These are phyloP conservation scores for Phyllotreta striolata DNA, from an alignment of 2,888 invertebrate genomes.

Conservation along the genomic window DNA sequence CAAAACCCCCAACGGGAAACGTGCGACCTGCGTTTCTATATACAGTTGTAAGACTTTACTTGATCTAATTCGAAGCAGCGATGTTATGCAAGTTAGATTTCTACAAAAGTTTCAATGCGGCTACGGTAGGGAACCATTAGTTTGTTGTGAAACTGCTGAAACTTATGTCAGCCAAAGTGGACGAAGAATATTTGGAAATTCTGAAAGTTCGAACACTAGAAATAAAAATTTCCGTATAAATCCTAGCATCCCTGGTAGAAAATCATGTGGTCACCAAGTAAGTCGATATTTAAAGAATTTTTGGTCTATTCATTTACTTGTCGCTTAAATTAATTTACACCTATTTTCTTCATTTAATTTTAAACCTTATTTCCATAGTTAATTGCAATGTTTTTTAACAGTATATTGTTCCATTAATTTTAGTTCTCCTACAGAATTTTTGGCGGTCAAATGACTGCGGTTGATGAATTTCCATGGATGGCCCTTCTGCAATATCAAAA, in stretches of 20 bases:
- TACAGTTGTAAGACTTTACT: conserved; percentile 62
- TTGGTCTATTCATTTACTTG: too few species aligned
- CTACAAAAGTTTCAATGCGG: conserved; percentile 67
- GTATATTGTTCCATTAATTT: not conserved
- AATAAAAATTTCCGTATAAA: conserved; percentile 29
- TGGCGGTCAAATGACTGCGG: conserved; percentile 56
- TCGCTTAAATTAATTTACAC: not conserved
- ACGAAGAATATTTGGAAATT: conserved; percentile 18
- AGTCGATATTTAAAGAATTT: too few species aligned
- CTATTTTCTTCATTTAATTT: too few species aligned
- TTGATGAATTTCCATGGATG: conserved; percentile 66
- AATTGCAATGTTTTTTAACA: too few species aligned
- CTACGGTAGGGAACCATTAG: conserved; percentile 55
- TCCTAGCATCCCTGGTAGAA: conserved; percentile 46
- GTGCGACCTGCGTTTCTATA: conserved; percentile 63
- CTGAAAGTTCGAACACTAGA: not conserved
- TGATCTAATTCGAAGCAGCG: conserved; percentile 55
- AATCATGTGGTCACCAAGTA: conserved; percentile 53
- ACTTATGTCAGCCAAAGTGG: conserved; percentile 35
- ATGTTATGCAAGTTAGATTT: conserved; percentile 54
- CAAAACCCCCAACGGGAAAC: conserved; percentile 61
- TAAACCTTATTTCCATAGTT: too few species aligned
- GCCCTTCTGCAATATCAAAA: conserved; percentile 61
- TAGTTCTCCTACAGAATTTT: conserved; percentile 50
- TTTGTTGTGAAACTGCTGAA: conserved; percentile 62